Evolutionary conservation across 2,888 invertebrate genomes (phyloP).

Genomic region (Orthonychiurus folsomi): DNA sequence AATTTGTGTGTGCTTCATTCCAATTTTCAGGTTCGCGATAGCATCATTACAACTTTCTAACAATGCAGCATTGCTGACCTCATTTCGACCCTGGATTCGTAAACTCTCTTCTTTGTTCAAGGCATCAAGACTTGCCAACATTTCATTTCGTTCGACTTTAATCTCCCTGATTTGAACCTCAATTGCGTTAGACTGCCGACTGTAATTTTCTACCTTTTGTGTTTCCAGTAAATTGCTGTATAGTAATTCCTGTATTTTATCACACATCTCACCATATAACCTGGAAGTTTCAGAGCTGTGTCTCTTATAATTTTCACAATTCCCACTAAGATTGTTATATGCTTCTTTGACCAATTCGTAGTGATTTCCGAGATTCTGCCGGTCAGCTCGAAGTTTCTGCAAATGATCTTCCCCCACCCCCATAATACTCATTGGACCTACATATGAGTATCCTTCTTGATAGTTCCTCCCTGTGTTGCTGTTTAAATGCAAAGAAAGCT

Average conservation of each 20-base stretch:
- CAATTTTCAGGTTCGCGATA: too few relatives aligned
- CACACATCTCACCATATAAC: slow-evolving; percentile 94
- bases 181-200: slow-evolving; percentile 80
- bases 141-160: neutral
- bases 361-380: slow-evolving; percentile 91
- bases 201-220: slow-evolving; percentile 87
- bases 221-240: slow-evolving; percentile 95
- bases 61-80: too few relatives aligned
- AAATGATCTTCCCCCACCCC: too few relatives aligned
- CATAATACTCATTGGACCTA: too few relatives aligned
- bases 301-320: slow-evolving; percentile 95
- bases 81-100: too few relatives aligned
- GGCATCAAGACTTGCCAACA: neutral
- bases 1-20: too few relatives aligned
- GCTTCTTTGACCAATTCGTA: slow-evolving; percentile 87
- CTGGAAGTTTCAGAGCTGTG: slow-evolving; percentile 98
- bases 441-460: too few relatives aligned
- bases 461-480: neutral
- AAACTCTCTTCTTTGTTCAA: neutral
- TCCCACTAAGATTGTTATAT: slow-evolving; percentile 93
- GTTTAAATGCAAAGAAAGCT: slow-evolving; percentile 45
- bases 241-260: slow-evolving; percentile 89
- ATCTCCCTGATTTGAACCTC: slow-evolving; percentile 53
- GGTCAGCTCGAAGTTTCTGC: slow-evolving; percentile 88
- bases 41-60: slow-evolving; percentile 29